Conservation (phyloP, 1,140 invertebrate genomes). For the Trachelipus rathkii region DNA sequence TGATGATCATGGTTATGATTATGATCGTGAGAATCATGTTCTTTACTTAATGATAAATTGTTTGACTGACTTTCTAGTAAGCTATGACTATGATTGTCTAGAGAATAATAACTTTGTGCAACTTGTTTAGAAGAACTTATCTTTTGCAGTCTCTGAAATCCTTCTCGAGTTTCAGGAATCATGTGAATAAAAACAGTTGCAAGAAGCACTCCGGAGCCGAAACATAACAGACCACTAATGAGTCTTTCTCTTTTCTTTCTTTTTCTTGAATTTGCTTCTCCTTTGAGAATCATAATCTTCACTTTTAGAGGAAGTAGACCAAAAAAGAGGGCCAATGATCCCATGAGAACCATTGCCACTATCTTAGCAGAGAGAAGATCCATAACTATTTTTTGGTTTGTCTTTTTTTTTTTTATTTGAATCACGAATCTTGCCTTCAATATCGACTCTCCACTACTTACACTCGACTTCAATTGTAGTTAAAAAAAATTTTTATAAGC, state of each 20-base stretch:
- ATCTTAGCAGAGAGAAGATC: constrained; percentile 59
- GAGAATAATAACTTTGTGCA: no score
- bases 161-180: constrained; percentile 65
- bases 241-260: constrained; percentile 36
- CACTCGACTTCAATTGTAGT: no score
- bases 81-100: no score
- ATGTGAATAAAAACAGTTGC: constrained; percentile 77
- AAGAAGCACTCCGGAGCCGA: constrained; percentile 77
- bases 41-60: no score
- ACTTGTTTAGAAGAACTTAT: not conserved
- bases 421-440: no score
- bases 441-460: no score
- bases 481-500: no score
- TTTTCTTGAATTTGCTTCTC: constrained; percentile 34
- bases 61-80: no score
- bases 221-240: constrained; percentile 61
- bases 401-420: no score
- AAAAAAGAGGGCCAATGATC: constrained; percentile 62
- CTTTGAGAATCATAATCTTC: constrained; percentile 31
- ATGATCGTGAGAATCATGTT: no score
- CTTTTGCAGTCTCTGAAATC: not conserved
- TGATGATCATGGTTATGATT: not conserved
- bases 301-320: constrained; percentile 65
- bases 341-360: constrained; percentile 66
- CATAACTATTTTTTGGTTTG: not conserved